Conservation (phyloP, 2,113 vertebrate genomes). For the Tachycineta bicolor region DNA sequence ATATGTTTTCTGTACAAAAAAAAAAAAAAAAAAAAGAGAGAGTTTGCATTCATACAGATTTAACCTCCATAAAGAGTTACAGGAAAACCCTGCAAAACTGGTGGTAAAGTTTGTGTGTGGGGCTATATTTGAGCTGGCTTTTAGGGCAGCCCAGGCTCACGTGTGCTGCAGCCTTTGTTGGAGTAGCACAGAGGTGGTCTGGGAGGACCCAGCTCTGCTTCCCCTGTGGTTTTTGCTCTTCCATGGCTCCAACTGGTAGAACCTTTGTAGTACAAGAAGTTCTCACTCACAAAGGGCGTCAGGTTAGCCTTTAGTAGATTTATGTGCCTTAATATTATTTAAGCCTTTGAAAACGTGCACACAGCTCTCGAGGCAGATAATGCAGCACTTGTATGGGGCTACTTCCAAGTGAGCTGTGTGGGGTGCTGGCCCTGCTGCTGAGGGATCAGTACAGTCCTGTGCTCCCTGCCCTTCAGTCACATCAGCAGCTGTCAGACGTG, state of each 20-base stretch:
- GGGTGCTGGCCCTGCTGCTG: not conserved
- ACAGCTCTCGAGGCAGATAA: not conserved
- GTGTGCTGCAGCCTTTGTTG: not conserved
- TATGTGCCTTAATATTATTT: not conserved
- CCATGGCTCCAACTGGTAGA: not conserved
- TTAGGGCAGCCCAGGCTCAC: not conserved
- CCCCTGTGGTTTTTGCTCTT: not conserved
- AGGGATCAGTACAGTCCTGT: not conserved
- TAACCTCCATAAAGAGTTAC: fast-evolving
- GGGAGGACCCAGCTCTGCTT: not conserved
- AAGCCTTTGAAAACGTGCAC: not conserved
- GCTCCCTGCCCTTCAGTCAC: not conserved
- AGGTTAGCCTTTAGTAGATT: not conserved
- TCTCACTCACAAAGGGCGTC: not conserved
- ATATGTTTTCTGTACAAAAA: not conserved
- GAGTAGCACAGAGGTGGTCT: not conserved
- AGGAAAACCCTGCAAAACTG: not conserved
- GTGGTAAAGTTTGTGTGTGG: fast-evolving
- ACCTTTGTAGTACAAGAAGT: not conserved
- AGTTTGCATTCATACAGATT: not conserved
- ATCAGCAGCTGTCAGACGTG: not conserved
- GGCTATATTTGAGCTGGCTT: not conserved
- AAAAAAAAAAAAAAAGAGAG: not conserved
- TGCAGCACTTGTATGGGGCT: not conserved
- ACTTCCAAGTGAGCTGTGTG: not conserved